phyloP scores from a whole-genome alignment of 2,888 invertebrate species.

The Philopedon plagiatum region DNA sequence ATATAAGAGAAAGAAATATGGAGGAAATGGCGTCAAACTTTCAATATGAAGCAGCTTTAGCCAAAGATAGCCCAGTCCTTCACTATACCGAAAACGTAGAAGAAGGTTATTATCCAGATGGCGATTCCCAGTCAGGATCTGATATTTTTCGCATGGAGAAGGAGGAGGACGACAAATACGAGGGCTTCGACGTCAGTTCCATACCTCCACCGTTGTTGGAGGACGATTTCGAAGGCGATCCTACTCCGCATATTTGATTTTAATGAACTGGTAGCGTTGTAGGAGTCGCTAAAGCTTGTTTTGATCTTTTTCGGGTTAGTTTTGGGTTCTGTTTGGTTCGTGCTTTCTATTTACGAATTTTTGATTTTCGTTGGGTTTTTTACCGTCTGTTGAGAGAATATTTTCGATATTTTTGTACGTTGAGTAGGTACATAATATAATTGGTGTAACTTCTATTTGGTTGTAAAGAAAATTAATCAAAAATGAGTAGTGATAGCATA shows the following conservation, averaged over 20 bases:
- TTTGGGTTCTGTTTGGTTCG: constrained; percentile 48
- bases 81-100: constrained; percentile 63
- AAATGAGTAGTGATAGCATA: too few relatives aligned
- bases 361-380: constrained; percentile 55
- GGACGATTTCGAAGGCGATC: constrained; percentile 79
- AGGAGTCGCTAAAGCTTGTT: constrained; percentile 51
- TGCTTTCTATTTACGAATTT: constrained; percentile 54
- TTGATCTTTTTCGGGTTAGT: constrained; percentile 54
- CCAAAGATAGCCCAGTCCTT: constrained; percentile 57
- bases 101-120: constrained; percentile 79
- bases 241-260: constrained; percentile 66
- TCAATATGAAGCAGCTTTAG: constrained; percentile 61
- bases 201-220: constrained; percentile 84
- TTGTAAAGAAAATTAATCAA: neutral
- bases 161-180: constrained; percentile 75
- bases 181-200: constrained; percentile 82
- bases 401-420: neutral
- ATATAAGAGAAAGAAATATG: constrained; percentile 63
- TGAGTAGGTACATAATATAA: constrained; percentile 5
- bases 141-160: constrained; percentile 69
- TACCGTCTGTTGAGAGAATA: constrained; percentile 51
- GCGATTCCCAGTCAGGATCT: constrained; percentile 71
- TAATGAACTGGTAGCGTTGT: constrained; percentile 60
- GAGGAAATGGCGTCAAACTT: constrained; percentile 65
- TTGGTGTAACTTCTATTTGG: neutral